Conservation (phyloP, 2,113 vertebrate species). For the Carassius gibelio region DNA sequence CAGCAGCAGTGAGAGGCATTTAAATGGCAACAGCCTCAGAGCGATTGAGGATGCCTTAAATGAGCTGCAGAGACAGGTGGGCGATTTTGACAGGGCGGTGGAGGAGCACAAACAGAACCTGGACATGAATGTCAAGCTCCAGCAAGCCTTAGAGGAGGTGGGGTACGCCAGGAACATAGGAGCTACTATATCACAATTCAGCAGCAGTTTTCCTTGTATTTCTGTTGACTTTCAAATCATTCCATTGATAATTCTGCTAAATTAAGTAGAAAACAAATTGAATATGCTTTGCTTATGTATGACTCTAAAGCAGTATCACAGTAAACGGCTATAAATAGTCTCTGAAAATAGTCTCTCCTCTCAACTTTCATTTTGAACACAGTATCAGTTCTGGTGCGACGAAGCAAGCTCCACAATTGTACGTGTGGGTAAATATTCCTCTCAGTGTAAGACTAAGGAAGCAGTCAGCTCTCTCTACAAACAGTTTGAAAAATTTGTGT, state of each 20-base stretch:
- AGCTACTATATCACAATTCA: neutral
- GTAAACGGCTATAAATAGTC: constrained; percentile 6
- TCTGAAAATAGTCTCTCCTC: constrained; percentile 8
- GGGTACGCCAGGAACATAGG: neutral
- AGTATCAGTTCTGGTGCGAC: constrained; percentile 91
- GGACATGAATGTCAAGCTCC: constrained; percentile 81
- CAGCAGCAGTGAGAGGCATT: constrained; percentile 67
- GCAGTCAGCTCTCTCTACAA: constrained; percentile 81
- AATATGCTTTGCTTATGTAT: neutral
- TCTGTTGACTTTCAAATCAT: neutral
- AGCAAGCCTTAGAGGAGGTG: constrained; percentile 89
- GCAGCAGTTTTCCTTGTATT: neutral
- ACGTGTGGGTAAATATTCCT: constrained; percentile 84
- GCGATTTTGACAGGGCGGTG: constrained; percentile 79
- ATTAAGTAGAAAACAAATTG: neutral
- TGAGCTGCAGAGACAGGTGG: constrained; percentile 83
- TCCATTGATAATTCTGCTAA: neutral
- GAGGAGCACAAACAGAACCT: constrained; percentile 84
- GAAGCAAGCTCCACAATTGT: constrained; percentile 85
- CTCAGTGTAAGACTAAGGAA: constrained; percentile 82
- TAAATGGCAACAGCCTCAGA: constrained; percentile 64
- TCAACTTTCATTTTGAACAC: constrained; percentile 25
- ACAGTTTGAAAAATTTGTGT: constrained; percentile 89
- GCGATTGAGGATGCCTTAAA: constrained; percentile 71
- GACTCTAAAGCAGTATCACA: neutral